Evolutionary conservation across 2,888 invertebrate genomes (phyloP), one percentile per base, ranked within the genome.

Genomic region (Oegoconia quadripuncta): DNA sequence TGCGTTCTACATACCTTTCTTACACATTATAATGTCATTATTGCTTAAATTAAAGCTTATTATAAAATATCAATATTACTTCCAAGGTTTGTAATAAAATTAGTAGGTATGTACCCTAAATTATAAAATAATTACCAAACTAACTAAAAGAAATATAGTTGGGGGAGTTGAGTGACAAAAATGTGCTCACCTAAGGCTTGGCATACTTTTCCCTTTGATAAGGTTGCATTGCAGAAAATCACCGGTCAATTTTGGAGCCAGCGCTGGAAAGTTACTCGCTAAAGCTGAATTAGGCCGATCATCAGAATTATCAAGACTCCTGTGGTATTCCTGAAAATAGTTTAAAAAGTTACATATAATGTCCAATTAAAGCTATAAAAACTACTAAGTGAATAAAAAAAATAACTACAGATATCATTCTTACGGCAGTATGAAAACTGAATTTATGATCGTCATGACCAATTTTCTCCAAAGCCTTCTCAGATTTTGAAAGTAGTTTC

Each of bases 201-300:
- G 97, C 97, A 98, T 97, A 88, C 97, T 97, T 84, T 97, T 97
- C 44, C 97, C 97, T 88, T 97, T 96, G 44, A 95, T 93, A 34
- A 97, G 88, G 76, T 95, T 95, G 55, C 82, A 82, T 27, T 79
- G 81, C 47, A 90, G 86, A 34, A 86, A 66, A 53, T 89, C 89
- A 13, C 86, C 84, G 17, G 88, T 83, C 1, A 79, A 50, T 46
- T 88, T 81, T 0, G 90, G 89, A 9, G 89, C 88, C 34, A 90
- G 71, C 0, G 90, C 88, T 2, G 89, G 86, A 49, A 92, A 92
- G 30, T 92, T 91, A 37, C 91, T 89, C 34, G 91, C 91, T 1
- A 94, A 90, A 28, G 91, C 91, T 1, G 93, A 94, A 50, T 93
- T 90, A 0, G 93, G 91, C 34, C 95, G 80, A 46, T 93, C 92